Percentiles rank a stretch among this genome's conserved stretches.
phyloP scores from a whole-genome alignment of 2,797 vertebrate species.

The Melanotaenia parkinsoni region DNA sequence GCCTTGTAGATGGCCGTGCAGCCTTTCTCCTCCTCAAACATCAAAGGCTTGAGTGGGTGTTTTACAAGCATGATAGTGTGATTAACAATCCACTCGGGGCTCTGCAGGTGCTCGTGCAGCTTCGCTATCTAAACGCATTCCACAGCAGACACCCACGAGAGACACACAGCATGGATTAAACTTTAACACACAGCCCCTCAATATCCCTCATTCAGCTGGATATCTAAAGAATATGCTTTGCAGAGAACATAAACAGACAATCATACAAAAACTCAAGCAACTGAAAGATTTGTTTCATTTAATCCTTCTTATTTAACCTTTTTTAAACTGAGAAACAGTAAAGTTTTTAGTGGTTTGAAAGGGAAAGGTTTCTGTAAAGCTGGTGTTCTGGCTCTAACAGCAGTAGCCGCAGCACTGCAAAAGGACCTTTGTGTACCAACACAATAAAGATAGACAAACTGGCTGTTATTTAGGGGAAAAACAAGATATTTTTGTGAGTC shows the following conservation, averaged over 20 bases:
- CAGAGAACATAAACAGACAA: slow-evolving; percentile 1
- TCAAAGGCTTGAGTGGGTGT: slow-evolving; percentile 62
- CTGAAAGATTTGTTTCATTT: not conserved
- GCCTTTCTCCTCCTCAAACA: slow-evolving; percentile 44
- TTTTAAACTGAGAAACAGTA: not conserved
- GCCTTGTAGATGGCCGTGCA: slow-evolving; percentile 24
- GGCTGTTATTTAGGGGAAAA: slow-evolving; percentile 32
- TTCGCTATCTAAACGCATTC: slow-evolving; percentile 59
- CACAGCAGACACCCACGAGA: slow-evolving; percentile 53
- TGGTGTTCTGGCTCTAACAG: slow-evolving; percentile 16
- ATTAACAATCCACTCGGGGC: slow-evolving; percentile 70
- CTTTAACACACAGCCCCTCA: slow-evolving; percentile 62
- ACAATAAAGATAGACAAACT: slow-evolving; percentile 20
- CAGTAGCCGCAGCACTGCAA: slow-evolving; percentile 28
- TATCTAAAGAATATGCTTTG: slow-evolving; percentile 23
- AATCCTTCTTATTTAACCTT: not conserved
- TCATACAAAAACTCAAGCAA: not conserved
- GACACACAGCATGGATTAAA: slow-evolving; percentile 64
- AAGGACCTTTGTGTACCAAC: slow-evolving; percentile 8
- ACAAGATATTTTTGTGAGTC: slow-evolving; percentile 24
- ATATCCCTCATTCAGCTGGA: slow-evolving; percentile 43
- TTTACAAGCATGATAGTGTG: slow-evolving; percentile 61
- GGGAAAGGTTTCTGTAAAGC: slow-evolving; percentile 8
- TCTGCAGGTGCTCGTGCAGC: slow-evolving; percentile 49
- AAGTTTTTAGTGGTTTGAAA: not conserved